A percentile compares a stretch with the other conserved stretches of the same genome.
phyloP scores from a whole-genome alignment of 2,113 vertebrate genomes.

The Pardalotus punctatus region DNA sequence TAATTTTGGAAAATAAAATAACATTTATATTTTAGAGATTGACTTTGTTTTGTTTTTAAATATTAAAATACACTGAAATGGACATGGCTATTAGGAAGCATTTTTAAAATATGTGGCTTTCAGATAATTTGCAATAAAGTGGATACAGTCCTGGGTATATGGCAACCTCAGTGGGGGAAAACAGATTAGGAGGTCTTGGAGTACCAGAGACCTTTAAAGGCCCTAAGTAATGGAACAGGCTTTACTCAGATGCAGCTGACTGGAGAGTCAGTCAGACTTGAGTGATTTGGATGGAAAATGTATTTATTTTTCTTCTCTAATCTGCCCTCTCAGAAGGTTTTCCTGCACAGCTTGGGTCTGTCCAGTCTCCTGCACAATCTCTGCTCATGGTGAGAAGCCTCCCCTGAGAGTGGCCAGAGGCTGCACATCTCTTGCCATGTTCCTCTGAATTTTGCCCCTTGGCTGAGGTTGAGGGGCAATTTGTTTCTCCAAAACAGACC shows the following conservation, averaged over 20 bases:
- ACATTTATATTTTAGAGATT: background rate
- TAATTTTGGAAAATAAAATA: background rate
- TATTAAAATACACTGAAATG: background rate
- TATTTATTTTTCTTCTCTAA: background rate
- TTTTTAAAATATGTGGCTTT: background rate
- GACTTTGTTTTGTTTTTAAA: background rate
- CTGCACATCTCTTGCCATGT: background rate
- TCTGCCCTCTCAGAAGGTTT: background rate
- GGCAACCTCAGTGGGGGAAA: background rate
- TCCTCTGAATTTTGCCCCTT: background rate
- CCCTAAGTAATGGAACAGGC: background rate
- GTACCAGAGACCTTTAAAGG: background rate
- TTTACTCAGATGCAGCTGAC: background rate
- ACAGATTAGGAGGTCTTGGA: background rate
- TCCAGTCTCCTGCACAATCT: background rate
- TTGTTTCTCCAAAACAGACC: background rate
- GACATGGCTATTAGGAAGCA: background rate
- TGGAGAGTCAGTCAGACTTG: background rate
- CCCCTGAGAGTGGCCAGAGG: background rate
- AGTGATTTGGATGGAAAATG: background rate
- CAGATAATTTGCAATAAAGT: background rate
- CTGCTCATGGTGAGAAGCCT: background rate
- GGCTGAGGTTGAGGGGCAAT: background rate
- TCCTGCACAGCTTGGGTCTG: background rate
- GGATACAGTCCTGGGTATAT: background rate